Base-by-base conservation (phyloP, 2,888 invertebrate genomes). In the Andrena praecox region DNA sequence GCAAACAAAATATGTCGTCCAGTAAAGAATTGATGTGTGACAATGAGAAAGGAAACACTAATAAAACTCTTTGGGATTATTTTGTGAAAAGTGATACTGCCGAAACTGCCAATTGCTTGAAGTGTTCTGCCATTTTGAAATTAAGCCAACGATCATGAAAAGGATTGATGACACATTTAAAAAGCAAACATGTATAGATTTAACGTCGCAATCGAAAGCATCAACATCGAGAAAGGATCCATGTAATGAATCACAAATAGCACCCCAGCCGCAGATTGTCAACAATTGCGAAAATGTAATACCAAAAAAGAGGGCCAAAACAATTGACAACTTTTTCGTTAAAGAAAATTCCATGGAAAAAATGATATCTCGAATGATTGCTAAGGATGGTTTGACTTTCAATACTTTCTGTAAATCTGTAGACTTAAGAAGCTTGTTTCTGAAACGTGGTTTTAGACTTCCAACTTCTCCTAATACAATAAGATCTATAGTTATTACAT, bases 321-420 rank as follows among this genome's bases (percentile, higher is more conserved):
- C 66, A 60, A 70, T 73, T 62, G 78, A 80, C 60, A 68, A 78
- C 59, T 77, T 72, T 84, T 80, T 80, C 24, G 52, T 67, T 5
- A 82, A 86, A 54, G 68, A 87, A 62, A 80, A 86, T 56, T 72
- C 73, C 12, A 78, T 86, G 80, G 78, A 82, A 72, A 70, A 71
- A 33, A 87, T 86, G 16, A 79, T 87, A 20, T 87, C 77, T 63
- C 73, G 87, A 84, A 84, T 85, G 80, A 76, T 76, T 56, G 74
- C 75, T 48, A 82, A 85, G 59, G 63, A 84, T 60, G 74, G 77
- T 7, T 64, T 79, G 3, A 20, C 70, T 56, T 50, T 74, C 3
- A 78, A 71, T 69, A 20, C 31, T 24, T 82, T 86, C 63, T 81
- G 70, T 48, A 83, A 77, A 73, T 85, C 83, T 52, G 10, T 35